Evolutionary conservation across 2,888 invertebrate genomes (phyloP), one percentile per base, ranked within the genome.

Genomic region (Geophilus truncorum): DNA sequence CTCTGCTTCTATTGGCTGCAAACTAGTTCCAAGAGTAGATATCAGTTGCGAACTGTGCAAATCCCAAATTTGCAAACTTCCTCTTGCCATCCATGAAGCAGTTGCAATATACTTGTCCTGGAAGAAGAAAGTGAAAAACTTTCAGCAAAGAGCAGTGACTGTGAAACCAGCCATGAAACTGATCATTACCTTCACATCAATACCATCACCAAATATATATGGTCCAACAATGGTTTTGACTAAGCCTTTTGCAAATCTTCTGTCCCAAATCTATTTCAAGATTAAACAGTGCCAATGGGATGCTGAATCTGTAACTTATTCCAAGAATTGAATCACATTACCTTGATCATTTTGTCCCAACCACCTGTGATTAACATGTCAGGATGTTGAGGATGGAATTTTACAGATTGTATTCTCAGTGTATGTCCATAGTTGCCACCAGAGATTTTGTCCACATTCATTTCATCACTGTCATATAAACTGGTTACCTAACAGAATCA

Each of bases 331-430:
- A n/a, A n/a, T n/a, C n/a, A n/a, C n/a, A n/a, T n/a, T 77, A 78
- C 78, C n/a, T 78, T 78, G 9, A 78, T 1, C 28, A 40, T 28
- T 15, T 45, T 78, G 15, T 78, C 78, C 78, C 78, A 78, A 10
- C 78, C 78, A 36, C 40, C 78, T 78, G 78, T 78, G 23, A 78
- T 7, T 6, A 78, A 28, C 25, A 78, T 28, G 23, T 78, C 45
- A 21, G 78, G 78, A 12, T 78, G 32, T 10, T 78, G 18, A 10
- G 78, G 78, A 45, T 78, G 78, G 21, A 36, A 78, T 40, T 78
- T 78, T 4, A 25, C 21, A 25, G 23, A 18, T 9, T 40, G 36
- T 15, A 78, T 78, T n/a, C 40, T 18, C 23, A 78, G 15, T n/a
- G 34, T 77, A 21, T 77, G 77, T 1, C 77, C 77, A 6, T 4